phyloP scores from a whole-genome alignment of 1,140 invertebrate species.

The Aphelenchoides avenae region DNA sequence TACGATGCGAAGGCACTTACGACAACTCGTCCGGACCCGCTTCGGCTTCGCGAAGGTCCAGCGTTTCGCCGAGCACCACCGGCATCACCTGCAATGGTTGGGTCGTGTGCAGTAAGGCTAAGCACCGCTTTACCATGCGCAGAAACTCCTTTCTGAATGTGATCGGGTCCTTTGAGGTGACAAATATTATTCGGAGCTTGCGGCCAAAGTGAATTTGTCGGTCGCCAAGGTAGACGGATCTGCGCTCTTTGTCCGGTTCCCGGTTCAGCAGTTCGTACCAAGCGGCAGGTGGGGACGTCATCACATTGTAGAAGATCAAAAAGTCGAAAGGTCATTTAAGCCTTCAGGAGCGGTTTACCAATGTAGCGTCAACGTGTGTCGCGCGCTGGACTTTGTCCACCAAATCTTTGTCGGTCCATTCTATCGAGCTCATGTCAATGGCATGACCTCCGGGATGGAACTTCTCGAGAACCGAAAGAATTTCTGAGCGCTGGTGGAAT shows the following conservation, averaged over 20 bases:
- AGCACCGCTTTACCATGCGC: slow-evolving; percentile 23
- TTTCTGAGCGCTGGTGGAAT: no score
- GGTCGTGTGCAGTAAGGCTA: neutral
- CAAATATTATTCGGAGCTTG: slow-evolving; percentile 26
- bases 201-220: slow-evolving; percentile 9
- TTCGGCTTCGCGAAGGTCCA: slow-evolving; percentile 1
- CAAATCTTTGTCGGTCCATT: slow-evolving; percentile 23
- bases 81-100: slow-evolving; percentile 15
- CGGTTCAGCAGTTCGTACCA: slow-evolving; percentile 28
- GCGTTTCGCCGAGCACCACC: slow-evolving; percentile 14
- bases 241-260: slow-evolving; percentile 33
- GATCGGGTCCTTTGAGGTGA: slow-evolving; percentile 12
- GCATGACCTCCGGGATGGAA: no score
- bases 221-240: slow-evolving; percentile 16
- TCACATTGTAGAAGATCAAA: slow-evolving; percentile 32
- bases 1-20: neutral
- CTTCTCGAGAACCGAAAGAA: no score
- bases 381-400: slow-evolving; percentile 21
- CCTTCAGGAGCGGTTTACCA: slow-evolving; percentile 7
- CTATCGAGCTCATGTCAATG: no score
- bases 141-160: slow-evolving; percentile 22
- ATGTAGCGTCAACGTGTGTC: slow-evolving; percentile 21
- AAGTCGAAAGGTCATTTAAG: slow-evolving; percentile 5
- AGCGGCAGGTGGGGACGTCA: slow-evolving; percentile 19
- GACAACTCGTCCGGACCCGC: neutral